Percentiles rank a stretch among this genome's conserved stretches.
Evolutionary conservation across 2,797 vertebrate species (phyloP).

Genomic region (Poeciliopsis gracilis): DNA sequence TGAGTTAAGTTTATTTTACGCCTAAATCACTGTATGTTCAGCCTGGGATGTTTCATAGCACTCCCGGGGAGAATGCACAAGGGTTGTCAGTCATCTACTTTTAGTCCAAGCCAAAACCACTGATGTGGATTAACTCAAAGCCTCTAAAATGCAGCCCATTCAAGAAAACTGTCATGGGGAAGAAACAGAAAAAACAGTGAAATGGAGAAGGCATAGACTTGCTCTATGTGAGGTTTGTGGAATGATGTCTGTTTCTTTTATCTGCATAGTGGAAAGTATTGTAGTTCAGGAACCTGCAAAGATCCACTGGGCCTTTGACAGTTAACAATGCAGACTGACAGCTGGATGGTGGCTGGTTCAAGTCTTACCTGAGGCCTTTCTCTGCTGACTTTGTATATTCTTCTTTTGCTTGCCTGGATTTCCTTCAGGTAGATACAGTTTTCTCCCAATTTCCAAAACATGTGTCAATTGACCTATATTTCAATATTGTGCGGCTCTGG

Average conservation of each 20-base stretch:
- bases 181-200: slow-evolving; percentile 51
- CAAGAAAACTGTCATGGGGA: slow-evolving; percentile 46
- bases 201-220: slow-evolving; percentile 11
- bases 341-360: not conserved
- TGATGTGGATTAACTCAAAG: slow-evolving; percentile 50
- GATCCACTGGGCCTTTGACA: not conserved
- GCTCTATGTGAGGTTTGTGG: not conserved
- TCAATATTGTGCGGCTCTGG: not conserved
- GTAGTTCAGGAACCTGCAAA: slow-evolving; percentile 22
- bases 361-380: not conserved
- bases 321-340: slow-evolving; percentile 3
- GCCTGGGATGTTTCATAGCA: slow-evolving; percentile 5
- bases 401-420: not conserved
- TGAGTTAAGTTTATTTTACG: not conserved
- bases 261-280: slow-evolving; percentile 27
- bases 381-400: not conserved
- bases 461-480: not conserved
- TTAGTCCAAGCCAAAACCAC: slow-evolving; percentile 3
- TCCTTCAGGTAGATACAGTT: not conserved
- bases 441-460: not conserved
- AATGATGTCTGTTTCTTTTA: slow-evolving; percentile 13
- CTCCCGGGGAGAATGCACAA: slow-evolving; percentile 7
- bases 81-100: slow-evolving; percentile 34
- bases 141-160: slow-evolving; percentile 47
- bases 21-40: not conserved